A percentile compares a stretch with the other conserved stretches of the same genome.
These are phyloP conservation scores for Drosophila melanosoma DNA, from an alignment of 2,888 invertebrate species.

Conservation along the genomic window DNA sequence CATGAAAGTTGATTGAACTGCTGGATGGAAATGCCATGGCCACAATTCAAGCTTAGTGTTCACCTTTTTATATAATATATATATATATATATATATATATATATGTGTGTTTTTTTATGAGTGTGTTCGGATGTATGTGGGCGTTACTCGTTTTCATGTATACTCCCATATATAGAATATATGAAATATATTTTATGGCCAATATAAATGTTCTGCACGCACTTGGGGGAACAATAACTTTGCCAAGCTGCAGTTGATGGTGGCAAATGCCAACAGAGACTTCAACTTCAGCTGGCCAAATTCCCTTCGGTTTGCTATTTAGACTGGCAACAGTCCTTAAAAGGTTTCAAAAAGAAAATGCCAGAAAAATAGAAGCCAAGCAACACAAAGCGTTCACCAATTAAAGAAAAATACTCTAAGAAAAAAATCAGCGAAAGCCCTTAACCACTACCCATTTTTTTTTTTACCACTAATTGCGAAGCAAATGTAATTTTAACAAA, in stretches of 20 bases:
- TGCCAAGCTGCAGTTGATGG: constrained; percentile 65
- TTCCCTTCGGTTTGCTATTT: constrained; percentile 43
- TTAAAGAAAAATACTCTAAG: constrained; percentile 25
- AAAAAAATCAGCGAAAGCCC: constrained; percentile 1
- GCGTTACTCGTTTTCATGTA: constrained; percentile 44
- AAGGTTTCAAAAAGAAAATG: constrained; percentile 39
- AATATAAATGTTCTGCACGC: constrained; percentile 76
- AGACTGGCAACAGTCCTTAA: constrained; percentile 50
- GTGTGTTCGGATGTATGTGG: constrained; percentile 2
- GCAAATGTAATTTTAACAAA: constrained; percentile 45
- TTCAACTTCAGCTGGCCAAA: constrained; percentile 39
- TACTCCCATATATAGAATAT: constrained; percentile 28
- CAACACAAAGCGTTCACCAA: constrained; percentile 19
- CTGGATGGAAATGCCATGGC: constrained; percentile 19
- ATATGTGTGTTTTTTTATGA: constrained; percentile 7
- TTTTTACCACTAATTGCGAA: constrained; percentile 8
- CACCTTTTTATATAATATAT: background rate
- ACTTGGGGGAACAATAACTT: constrained; percentile 74
- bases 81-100: background rate
- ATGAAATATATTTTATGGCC: constrained; percentile 74
- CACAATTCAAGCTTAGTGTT: constrained; percentile 25
- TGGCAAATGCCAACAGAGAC: constrained; percentile 63
- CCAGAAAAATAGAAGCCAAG: constrained; percentile 47
- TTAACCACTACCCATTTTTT: background rate
- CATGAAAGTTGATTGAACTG: constrained; percentile 75